These are phyloP conservation scores for Chondrosia reniformis DNA, from an alignment of 37 sponge, comb jelly and placozoan species.

Conservation along the genomic window DNA sequence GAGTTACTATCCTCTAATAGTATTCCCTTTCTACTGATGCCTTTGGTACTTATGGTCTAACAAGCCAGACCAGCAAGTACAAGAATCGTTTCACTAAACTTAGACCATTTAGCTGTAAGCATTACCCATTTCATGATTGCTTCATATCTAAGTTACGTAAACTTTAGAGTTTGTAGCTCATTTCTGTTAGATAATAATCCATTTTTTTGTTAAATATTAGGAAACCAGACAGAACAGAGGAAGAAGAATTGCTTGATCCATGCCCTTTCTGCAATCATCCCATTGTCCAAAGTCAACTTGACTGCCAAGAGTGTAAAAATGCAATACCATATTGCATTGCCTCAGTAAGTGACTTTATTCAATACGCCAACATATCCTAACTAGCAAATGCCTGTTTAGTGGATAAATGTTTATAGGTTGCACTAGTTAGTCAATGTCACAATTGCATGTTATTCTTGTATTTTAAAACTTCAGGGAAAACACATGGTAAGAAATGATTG, in stretches of 20 bases:
- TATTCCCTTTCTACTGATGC: too few species aligned
- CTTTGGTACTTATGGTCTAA: too few species aligned
- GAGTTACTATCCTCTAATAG: too few species aligned
- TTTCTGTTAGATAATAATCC: too few species aligned
- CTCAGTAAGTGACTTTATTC: constrained; percentile 56
- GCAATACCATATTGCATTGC: constrained; percentile 92
- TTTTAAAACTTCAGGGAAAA: constrained; percentile 48
- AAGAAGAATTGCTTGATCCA: constrained; percentile 66
- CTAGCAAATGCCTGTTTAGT: background rate
- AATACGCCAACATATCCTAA: background rate
- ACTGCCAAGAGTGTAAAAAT: constrained; percentile 98
- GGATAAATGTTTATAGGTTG: background rate
- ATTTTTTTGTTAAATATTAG: too few species aligned
- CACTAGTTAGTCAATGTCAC: background rate
- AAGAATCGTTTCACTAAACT: too few species aligned
- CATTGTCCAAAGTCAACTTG: constrained; percentile 73
- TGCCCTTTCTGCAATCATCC: constrained; percentile 81
- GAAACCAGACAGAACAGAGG: constrained; percentile 87
- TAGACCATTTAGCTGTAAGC: too few species aligned
- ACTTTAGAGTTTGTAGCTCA: too few species aligned
- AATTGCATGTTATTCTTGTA: background rate
- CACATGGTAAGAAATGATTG: constrained; percentile 90
- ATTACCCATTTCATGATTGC: too few species aligned
- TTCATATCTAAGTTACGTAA: too few species aligned
- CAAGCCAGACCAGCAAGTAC: too few species aligned